Evolutionary conservation across 2,888 invertebrate species (phyloP), one percentile per base, ranked within the genome.

Genomic region (Phyllotreta striolata): DNA sequence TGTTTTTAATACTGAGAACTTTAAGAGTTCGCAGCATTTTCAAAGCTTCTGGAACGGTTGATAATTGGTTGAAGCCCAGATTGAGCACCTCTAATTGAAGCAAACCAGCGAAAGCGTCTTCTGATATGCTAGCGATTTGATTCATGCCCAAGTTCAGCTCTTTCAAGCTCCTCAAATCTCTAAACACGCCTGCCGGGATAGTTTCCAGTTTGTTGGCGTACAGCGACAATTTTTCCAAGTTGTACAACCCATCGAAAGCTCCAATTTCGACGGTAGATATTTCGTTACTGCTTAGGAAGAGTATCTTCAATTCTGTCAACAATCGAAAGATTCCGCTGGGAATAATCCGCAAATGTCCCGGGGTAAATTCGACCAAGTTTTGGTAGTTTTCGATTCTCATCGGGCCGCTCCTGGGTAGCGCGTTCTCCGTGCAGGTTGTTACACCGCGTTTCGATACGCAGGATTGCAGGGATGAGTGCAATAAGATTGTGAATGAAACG

Each of bases 61-160:
- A 51, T 39, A 69, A 65, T 35, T 51, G 52, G 47, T 69, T 69
- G 51, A 69, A 69, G 46, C 68, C 58, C 10, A 69, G 59, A 54
- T 66, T 65, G 41, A 69, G 61, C 47, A 63, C 65, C 49, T 56
- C 54, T 10, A 69, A 46, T 34, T 55, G 64, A 7, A 34, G 6
- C 38, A 66, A 49, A 41, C 66, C 68, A 13, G 46, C 39, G 46
- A 69, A 69, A 7, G 66, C 63, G 6, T 62, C 40, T 5, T 38
- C 38, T 10, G 54, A 51, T 35, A 69, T 55, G 3, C 40, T 38
- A 10, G 51, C 46, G n/a, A 69, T 66, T 55, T 66, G 60, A 41
- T 69, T 67, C 39, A 55, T 46, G 8, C 65, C 67, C 9, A 69
- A 58, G 54, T 67, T 57, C 1, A 69, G 35, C 1, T 12, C 51